phyloP scores from a whole-genome alignment of 2,797 vertebrate genomes.

The Arnoldichthys spilopterus region DNA sequence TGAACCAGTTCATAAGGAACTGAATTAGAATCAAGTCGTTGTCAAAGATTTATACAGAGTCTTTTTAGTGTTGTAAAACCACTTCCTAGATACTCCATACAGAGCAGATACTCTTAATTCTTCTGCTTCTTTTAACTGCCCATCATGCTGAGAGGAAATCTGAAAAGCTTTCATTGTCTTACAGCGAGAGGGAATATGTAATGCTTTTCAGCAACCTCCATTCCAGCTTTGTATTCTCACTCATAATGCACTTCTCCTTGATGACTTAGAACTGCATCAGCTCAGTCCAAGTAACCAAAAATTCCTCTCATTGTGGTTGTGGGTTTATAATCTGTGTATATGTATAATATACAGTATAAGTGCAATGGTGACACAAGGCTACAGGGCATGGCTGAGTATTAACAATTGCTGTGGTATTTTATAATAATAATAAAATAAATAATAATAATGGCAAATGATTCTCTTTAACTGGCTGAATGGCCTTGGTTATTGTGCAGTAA shows the following conservation, averaged over 20 bases:
- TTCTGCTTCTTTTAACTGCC: not conserved
- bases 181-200: no score
- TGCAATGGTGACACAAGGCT: not conserved
- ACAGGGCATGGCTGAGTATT: no score
- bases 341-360: not conserved
- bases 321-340: not conserved
- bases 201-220: no score
- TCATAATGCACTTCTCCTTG: not conserved
- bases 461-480: no score
- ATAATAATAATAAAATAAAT: no score
- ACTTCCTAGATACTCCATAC: no score
- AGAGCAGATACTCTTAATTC: not conserved
- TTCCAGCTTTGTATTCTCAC: not conserved
- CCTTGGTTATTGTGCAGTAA: no score
- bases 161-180: no score
- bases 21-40: no score
- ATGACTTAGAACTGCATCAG: not conserved
- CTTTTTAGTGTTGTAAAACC: not conserved
- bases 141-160: not conserved
- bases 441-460: no score
- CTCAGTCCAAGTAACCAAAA: not conserved
- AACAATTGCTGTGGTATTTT: no score
- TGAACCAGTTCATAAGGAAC: no score
- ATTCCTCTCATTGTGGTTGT: not conserved
- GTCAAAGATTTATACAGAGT: not conserved